Evolutionary conservation across 2,113 vertebrate genomes (phyloP).

Genomic region (Ciconia stormi): DNA sequence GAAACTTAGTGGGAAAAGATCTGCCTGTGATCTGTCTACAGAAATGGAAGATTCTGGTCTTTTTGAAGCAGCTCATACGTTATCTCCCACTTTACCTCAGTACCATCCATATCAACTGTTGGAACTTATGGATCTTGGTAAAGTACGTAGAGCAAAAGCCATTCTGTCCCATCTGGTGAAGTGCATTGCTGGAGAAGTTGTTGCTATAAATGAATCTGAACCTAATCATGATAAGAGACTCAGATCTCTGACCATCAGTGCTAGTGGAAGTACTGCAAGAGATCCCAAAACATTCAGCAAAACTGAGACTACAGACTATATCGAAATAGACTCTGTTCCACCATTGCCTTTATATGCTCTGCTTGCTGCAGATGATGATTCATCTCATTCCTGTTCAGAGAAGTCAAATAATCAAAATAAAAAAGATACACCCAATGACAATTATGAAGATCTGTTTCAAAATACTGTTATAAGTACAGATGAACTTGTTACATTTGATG

Average conservation of each 20-base stretch:
- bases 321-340: constrained; percentile 94
- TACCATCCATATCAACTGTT: constrained; percentile 95
- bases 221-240: constrained; percentile 82
- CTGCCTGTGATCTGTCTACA: constrained; percentile 81
- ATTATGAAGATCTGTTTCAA: constrained; percentile 93
- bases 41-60: constrained; percentile 95
- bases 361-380: constrained; percentile 91
- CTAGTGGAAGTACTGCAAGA: constrained; percentile 89
- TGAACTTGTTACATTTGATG: constrained; percentile 78
- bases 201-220: constrained; percentile 83
- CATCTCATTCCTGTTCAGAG: constrained; percentile 73
- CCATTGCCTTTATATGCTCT: constrained; percentile 93
- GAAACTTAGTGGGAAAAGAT: constrained; percentile 93
- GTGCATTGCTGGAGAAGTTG: constrained; percentile 95
- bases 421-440: constrained; percentile 76
- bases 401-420: constrained; percentile 80
- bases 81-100: constrained; percentile 94
- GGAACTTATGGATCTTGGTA: constrained; percentile 97
- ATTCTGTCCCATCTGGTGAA: constrained; percentile 96
- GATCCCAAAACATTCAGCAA: constrained; percentile 89
- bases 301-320: constrained; percentile 87
- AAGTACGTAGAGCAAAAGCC: constrained; percentile 91
- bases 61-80: constrained; percentile 93
- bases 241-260: constrained; percentile 91
- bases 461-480: constrained; percentile 57